Evolutionary conservation across 92 coral and sea anemone species (phyloP), one percentile per base, ranked within the genome.

Genomic region (Zoanthus sociatus): DNA sequence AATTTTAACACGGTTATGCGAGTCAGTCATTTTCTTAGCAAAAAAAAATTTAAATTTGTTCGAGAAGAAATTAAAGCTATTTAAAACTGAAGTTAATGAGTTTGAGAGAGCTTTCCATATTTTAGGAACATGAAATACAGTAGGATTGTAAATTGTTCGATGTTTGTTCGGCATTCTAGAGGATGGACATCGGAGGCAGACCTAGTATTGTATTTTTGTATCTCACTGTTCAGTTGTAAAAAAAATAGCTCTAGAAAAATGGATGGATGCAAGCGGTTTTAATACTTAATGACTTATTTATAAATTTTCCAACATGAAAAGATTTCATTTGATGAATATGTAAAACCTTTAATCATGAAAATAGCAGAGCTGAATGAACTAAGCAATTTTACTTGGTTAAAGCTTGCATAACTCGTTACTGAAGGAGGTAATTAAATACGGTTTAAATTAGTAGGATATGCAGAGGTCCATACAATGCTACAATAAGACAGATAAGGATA

Each of bases 391-490:
- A 67, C 20, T 67, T 9, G 9, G 37, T 67, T 67, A 67, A 16
- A 67, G 72, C 72, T 67, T 32, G 72, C 72, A 67, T 67, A 67
- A 0, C 72, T 67, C 12, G 72, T 67, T 67, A 16, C 72, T 67
- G 72, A 30, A 67, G 72, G 20, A 67, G 31, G 20, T 67, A 67
- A 18, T 26, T 26, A 26, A 26, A 67, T 67, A 55, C 13, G 61
- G 61, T 55, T 55, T 55, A 55, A 55, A 55, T 55, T 55, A 9
- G 13, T 26, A 55, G 61, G 61, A 55, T 55, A 55, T 55, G 9
- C 15, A 5, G 61, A 55, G 61, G 61, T 55, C 13, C 61, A 55
- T 55, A 55, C 61, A 26, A 26, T 26, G 26, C 26, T 26, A 26
- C 26, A 26, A 26, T 26, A 26, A 26, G 26, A 26, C 26, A 26